Conservation (phyloP, 2,113 vertebrate genomes). For the Oophaga pumilio region DNA sequence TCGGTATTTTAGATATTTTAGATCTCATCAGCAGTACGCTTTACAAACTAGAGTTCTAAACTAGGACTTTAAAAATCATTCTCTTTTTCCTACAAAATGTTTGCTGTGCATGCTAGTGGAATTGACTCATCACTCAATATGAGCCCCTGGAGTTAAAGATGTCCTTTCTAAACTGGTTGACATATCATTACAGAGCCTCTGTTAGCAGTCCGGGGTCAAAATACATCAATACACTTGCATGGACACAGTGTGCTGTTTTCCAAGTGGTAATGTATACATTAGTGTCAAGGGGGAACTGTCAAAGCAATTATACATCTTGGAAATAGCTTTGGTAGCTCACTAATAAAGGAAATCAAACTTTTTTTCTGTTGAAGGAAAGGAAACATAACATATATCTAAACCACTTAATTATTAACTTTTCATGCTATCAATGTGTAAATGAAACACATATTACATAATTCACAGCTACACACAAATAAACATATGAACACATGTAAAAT, state of each 20-base stretch:
- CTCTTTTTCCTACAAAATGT: not conserved
- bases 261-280: conserved; percentile 53
- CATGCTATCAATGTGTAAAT: not conserved
- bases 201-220: conserved; percentile 49
- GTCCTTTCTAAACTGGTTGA: conserved; percentile 55
- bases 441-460: not conserved
- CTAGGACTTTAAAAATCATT: conserved; percentile 18
- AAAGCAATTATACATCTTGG: conserved; percentile 34
- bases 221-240: conserved; percentile 52
- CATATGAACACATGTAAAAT: no score
- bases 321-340: conserved; percentile 2
- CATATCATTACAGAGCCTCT: conserved; percentile 46
- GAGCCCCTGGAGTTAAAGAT: conserved; percentile 56
- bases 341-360: conserved; percentile 10
- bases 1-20: not conserved
- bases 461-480: no score
- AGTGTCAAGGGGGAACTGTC: conserved; percentile 46
- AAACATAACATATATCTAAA: not conserved
- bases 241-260: conserved; percentile 43
- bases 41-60: not conserved
- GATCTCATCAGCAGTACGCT: not conserved
- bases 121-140: conserved; percentile 56
- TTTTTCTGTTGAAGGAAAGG: not conserved
- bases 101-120: conserved; percentile 51
- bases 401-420: not conserved